Base-by-base conservation (phyloP, 2,888 invertebrate genomes). In the Papilio gigon region DNA sequence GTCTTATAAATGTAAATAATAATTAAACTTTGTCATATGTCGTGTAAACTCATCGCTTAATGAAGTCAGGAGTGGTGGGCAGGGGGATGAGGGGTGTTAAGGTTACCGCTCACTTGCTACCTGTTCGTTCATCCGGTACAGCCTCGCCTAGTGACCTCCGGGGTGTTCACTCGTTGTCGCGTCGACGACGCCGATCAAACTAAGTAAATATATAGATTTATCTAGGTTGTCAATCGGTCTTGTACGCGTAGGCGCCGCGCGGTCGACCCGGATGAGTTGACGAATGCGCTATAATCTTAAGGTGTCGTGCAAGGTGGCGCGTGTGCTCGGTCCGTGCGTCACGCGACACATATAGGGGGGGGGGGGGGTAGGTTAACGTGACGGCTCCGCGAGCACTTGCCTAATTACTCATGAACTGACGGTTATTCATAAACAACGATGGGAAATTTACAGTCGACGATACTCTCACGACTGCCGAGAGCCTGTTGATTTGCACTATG, bases 331-430 rank as follows among this genome's bases (percentile, higher is more conserved):
- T 67, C 61, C 53, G 67, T 67, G 67, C n/a, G 58, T 75, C 74
- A 78, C 80, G 78, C 76, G 76, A 74, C 75, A 76, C 80, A 74
- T 76, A 76, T 74, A 72, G 62, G 70, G 56, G 40, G 65, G 70
- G 61, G 44, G 73, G 74, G 72, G 75, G 78, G 75, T n/a, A 80
- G 82, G 82, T 84, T 82, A 81, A 79, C 74, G 77, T 77, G 77
- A 77, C 80, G n/a, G n/a, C n/a, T n/a, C n/a, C n/a, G 67, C 77
- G 76, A 75, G 76, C 74, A 84, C 84, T 83, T 81, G 74, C 79
- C 81, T 86, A 85, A 86, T 86, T 84, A 84, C 80, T 84, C 80
- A 73, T 73, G 75, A 67, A 65, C 47, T 53, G 60, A 40, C 65
- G 53, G 61, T 56, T 72, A 72, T 73, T 66, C 69, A 71, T 69